phyloP scores from a whole-genome alignment of 1,140 invertebrate genomes.

The Melitaea cinxia region DNA sequence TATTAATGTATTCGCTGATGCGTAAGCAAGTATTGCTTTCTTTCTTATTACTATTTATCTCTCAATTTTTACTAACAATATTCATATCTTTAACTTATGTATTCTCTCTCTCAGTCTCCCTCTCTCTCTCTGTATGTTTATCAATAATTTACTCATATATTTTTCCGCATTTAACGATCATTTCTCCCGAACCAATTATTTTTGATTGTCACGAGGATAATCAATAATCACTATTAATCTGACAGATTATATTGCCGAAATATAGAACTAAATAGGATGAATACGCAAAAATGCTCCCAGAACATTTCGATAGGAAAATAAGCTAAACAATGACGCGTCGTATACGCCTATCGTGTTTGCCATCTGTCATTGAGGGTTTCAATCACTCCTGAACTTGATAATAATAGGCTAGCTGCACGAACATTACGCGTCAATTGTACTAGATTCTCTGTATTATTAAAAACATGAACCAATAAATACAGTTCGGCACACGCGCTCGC shows the following conservation, averaged over 20 bases:
- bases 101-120: background rate
- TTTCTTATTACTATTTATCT: conserved; percentile 26
- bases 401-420: conserved; percentile 50
- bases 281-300: conserved; percentile 67
- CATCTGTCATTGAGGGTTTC: conserved; percentile 71
- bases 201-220: conserved; percentile 41
- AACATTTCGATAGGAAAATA: conserved; percentile 61
- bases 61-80: conserved; percentile 7
- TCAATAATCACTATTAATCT: conserved; percentile 56
- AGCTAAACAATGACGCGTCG: conserved; percentile 60
- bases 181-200: conserved; percentile 39
- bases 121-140: background rate
- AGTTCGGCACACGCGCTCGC: conserved; percentile 49
- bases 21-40: conserved; percentile 11
- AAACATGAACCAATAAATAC: conserved; percentile 54
- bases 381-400: conserved; percentile 55
- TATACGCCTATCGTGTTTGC: conserved; percentile 57
- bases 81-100: conserved; percentile 3
- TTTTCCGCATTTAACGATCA: background rate
- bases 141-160: too few species aligned
- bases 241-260: conserved; percentile 52
- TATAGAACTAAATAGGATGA: conserved; percentile 56
- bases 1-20: conserved; percentile 24
- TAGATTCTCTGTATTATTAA: conserved; percentile 48
- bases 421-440: conserved; percentile 45